Evolutionary conservation across 2,797 vertebrate genomes (phyloP).

Genomic region (Malacoraja senta): DNA sequence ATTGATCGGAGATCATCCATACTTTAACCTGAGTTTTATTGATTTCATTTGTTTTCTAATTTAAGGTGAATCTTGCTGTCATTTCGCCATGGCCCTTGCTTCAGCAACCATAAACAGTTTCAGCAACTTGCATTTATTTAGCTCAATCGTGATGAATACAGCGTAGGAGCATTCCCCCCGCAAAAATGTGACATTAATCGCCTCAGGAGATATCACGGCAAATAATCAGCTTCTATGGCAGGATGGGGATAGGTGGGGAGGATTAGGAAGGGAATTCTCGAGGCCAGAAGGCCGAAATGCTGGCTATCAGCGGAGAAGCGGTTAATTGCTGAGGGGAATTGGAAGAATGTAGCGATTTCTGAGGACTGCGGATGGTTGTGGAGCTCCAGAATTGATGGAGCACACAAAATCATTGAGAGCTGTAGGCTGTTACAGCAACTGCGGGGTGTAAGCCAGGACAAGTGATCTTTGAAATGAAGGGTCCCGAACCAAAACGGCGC

Average conservation of each 20-base stretch:
- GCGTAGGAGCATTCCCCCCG: background rate
- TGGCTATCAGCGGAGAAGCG: background rate
- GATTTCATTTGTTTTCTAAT: slow-evolving; percentile 10
- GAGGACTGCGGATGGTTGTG: background rate
- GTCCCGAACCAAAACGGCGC: too few species aligned
- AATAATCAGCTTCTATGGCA: background rate
- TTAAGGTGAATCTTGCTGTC: background rate
- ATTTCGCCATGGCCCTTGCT: background rate
- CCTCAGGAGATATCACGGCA: background rate
- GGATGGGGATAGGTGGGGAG: background rate
- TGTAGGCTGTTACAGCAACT: too few species aligned
- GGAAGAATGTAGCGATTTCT: background rate
- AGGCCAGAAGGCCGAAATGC: background rate
- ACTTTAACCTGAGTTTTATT: slow-evolving; percentile 9
- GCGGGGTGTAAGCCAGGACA: background rate
- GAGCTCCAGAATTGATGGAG: background rate
- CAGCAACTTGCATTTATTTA: background rate
- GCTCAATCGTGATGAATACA: background rate
- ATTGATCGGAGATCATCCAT: background rate
- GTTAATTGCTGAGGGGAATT: background rate
- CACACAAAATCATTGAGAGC: too few species aligned
- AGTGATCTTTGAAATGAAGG: background rate
- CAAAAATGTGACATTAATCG: background rate
- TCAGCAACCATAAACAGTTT: background rate
- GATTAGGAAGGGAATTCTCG: background rate